Evolutionary conservation across 2,888 invertebrate genomes (phyloP), one percentile per base, ranked within the genome.

Genomic region (Stegana nigrithorax): DNA sequence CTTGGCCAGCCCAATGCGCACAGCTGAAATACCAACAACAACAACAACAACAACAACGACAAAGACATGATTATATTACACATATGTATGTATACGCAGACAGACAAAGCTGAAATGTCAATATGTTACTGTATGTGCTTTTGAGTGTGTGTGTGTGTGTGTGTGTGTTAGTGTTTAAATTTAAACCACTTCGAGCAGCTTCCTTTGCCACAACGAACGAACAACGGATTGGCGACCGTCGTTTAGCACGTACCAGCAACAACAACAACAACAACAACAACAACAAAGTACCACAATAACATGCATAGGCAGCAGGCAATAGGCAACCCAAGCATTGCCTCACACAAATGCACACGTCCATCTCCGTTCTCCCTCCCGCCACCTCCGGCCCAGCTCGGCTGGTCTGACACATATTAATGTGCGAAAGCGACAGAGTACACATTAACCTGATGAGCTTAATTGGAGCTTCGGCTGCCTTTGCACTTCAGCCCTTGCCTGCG

Each of bases 361-460:
- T n/a, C n/a, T n/a, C n/a, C n/a, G n/a, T n/a, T n/a, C n/a, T n/a
- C n/a, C 14, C 6, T 39, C 14, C 2, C 17, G 10, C 14, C 5
- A 32, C 32, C 32, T 4, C 32, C 10, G 7, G n/a, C n/a, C 39
- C 5, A 39, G 17, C 17, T n/a, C n/a, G n/a, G n/a, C n/a, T n/a
- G n/a, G n/a, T n/a, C 63, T 70, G 78, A 78, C 68, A 73, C 75
- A 78, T 73, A 78, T 76, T 76, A 78, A 76, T 78, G 73, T 67
- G 64, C 60, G 62, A 60, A 55, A 47, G 51, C 36, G 76, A 73
- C 74, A 65, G 67, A 67, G 72, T 71, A 64, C 72, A 74, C 77
- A 78, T 76, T 76, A 78, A 76, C 71, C 78, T 78, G 76, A 76
- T 78, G 78, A 78, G 78, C 76, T 76, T 76, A 78, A 76, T 76